Conservation (phyloP, 2,888 invertebrate genomes). For the Pyrgus malvae region DNA sequence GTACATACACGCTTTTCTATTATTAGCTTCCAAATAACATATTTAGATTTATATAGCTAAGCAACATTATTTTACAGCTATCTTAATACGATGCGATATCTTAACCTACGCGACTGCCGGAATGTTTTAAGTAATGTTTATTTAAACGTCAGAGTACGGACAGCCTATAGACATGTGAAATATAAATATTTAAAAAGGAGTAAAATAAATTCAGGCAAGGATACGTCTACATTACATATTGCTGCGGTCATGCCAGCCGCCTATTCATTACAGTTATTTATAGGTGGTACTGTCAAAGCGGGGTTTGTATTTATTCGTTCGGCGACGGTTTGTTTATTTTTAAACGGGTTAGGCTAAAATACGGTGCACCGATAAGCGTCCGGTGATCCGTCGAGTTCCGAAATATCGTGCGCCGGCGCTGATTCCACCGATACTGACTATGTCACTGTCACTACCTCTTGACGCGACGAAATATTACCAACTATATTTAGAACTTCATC, state of each 20-base stretch:
- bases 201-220: slow-evolving; percentile 70
- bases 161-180: slow-evolving; percentile 45
- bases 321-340: slow-evolving; percentile 74
- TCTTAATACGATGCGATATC: too few species aligned
- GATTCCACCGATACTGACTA: slow-evolving; percentile 57
- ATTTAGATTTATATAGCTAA: background rate
- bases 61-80: too few species aligned
- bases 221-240: slow-evolving; percentile 74
- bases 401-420: slow-evolving; percentile 56
- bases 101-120: background rate
- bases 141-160: slow-evolving; percentile 6
- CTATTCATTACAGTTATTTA: slow-evolving; percentile 80
- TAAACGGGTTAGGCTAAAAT: slow-evolving; percentile 71
- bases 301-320: slow-evolving; percentile 74
- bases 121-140: slow-evolving; percentile 5
- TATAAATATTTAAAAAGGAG: slow-evolving; percentile 73
- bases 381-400: slow-evolving; percentile 52
- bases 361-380: slow-evolving; percentile 70
- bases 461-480: slow-evolving; percentile 60
- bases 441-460: slow-evolving; percentile 60
- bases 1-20: slow-evolving; percentile 6
- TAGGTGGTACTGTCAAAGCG: slow-evolving; percentile 76
- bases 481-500: slow-evolving; percentile 67
- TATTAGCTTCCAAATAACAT: slow-evolving; percentile 18
- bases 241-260: slow-evolving; percentile 67